Conservation (phyloP, 37 sponge, comb jelly and placozoan genomes). For the Halichondria panicea region DNA sequence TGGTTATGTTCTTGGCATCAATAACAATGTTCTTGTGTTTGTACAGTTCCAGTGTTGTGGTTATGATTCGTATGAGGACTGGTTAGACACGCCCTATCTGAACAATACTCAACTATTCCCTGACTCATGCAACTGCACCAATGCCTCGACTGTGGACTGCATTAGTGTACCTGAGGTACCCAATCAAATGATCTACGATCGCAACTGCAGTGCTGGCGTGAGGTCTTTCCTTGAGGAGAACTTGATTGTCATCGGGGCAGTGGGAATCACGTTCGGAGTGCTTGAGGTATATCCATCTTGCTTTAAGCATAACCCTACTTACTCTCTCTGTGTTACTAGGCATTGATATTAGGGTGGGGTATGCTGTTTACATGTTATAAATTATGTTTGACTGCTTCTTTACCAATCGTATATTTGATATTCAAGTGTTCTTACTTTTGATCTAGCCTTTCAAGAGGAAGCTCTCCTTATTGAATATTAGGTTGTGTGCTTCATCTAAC, state of each 20-base stretch:
- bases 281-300: slow-evolving; percentile 28
- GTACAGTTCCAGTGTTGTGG: slow-evolving; percentile 64
- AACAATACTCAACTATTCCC: slow-evolving; percentile 31
- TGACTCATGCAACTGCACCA: slow-evolving; percentile 29
- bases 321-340: too few species aligned
- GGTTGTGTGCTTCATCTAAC: not conserved
- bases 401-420: too few species aligned
- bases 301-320: too few species aligned
- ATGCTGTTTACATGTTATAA: too few species aligned
- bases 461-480: too few species aligned
- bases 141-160: not conserved
- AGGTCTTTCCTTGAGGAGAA: not conserved
- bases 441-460: too few species aligned
- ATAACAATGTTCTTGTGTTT: not conserved
- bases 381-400: too few species aligned
- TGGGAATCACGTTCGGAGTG: slow-evolving; percentile 22
- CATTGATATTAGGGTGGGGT: too few species aligned
- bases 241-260: slow-evolving; percentile 11
- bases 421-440: too few species aligned
- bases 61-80: slow-evolving; percentile 2
- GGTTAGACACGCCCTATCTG: slow-evolving; percentile 22
- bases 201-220: slow-evolving; percentile 5
- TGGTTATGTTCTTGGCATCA: not conserved
- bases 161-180: not conserved
- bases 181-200: not conserved